These are phyloP conservation scores for Quadroppia sp. DNA, from an alignment of 2,888 invertebrate genomes.

Conservation along the genomic window DNA sequence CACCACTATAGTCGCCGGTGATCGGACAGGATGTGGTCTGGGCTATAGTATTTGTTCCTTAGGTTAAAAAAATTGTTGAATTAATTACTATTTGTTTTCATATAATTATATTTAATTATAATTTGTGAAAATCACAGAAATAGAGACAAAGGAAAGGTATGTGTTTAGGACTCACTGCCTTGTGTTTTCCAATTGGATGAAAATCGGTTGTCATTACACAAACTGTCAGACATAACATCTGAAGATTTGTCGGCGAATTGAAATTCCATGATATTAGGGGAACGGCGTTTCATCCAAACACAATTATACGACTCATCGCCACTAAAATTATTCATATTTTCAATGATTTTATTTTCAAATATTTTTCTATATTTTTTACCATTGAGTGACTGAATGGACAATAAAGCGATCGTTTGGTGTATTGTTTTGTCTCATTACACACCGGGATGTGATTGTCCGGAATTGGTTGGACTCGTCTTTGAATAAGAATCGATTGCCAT, in stretches of 20 bases:
- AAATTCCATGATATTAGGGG: constrained; percentile 62
- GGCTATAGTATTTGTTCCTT: constrained; percentile 37
- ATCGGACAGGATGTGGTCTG: constrained; percentile 62
- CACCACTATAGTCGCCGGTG: constrained; percentile 63
- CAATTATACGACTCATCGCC: constrained; percentile 63
- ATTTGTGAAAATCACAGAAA: neutral
- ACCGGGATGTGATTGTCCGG: constrained; percentile 58
- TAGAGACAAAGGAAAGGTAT: neutral
- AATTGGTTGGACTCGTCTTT: constrained; percentile 57
- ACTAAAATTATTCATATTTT: constrained; percentile 48
- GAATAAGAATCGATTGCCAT: constrained; percentile 56
- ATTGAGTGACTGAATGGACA: constrained; percentile 59
- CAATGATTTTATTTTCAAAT: neutral
- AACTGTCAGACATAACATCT: constrained; percentile 52
- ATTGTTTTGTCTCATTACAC: constrained; percentile 52
- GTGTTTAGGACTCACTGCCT: constrained; percentile 58
- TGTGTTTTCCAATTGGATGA: constrained; percentile 62
- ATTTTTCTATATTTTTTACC: constrained; percentile 52
- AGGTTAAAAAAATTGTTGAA: neutral
- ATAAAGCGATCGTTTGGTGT: constrained; percentile 56
- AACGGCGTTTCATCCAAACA: constrained; percentile 60
- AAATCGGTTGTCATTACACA: constrained; percentile 58
- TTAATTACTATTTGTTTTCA: constrained; percentile 10
- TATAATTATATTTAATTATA: too few species aligned
- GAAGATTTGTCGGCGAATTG: constrained; percentile 53